Percentiles rank a stretch among this genome's conserved stretches.
phyloP scores from a whole-genome alignment of 30 jellyfish, hydroid and myxozoan genomes.

The Aurelia aurita complex sp. Pacific region DNA sequence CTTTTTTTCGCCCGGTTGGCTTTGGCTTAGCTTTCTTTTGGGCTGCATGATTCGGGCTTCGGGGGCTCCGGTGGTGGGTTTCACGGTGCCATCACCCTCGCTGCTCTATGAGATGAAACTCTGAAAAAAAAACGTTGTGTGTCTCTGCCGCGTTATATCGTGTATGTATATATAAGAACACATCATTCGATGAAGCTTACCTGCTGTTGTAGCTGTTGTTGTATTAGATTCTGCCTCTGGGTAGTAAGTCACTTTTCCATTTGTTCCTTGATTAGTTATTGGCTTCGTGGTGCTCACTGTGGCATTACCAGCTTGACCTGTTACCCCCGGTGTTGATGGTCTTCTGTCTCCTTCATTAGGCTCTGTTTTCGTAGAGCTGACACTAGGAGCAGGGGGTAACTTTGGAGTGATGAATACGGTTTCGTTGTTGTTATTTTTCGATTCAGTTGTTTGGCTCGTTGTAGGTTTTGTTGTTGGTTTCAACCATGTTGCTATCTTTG shows the following conservation, averaged over 20 bases:
- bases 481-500: conserved; percentile 40
- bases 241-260: conserved; percentile 8
- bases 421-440: conserved; percentile 7
- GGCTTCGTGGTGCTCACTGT: conserved; percentile 14
- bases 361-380: not conserved
- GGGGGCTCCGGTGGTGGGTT: no score
- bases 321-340: conserved; percentile 21
- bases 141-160: no score
- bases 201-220: conserved; percentile 14
- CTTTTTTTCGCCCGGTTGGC: no score
- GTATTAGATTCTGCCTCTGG: conserved; percentile 53
- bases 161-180: no score
- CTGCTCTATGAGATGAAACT: no score
- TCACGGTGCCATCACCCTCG: no score
- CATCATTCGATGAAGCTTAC: not conserved
- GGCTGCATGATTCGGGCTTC: no score
- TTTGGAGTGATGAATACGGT: conserved; percentile 23
- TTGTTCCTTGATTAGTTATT: conserved; percentile 2
- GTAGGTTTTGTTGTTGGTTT: conserved; percentile 54
- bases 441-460: conserved; percentile 18
- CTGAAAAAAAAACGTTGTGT: no score
- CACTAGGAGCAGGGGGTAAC: conserved; percentile 47
- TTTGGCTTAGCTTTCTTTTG: no score
- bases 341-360: not conserved
- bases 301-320: not conserved